phyloP scores from a whole-genome alignment of 2,113 vertebrate species.

The Lophura nycthemera region DNA sequence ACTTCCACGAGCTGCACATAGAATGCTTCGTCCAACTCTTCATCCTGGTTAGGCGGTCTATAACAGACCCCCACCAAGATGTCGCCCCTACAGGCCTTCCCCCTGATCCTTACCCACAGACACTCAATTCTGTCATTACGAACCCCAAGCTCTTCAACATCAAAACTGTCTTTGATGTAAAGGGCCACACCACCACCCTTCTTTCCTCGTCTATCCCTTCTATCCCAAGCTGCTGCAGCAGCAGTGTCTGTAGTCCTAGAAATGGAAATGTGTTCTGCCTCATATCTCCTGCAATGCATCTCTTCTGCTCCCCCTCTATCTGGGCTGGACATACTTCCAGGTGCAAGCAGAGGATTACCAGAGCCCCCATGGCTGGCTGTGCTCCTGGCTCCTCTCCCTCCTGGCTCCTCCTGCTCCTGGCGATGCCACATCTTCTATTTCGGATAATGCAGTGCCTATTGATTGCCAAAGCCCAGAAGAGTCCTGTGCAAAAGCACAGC shows the following conservation, averaged over 20 bases:
- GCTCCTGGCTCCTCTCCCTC: too few relatives aligned
- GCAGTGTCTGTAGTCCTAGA: neutral
- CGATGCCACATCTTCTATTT: neutral
- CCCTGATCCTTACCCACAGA: too few relatives aligned
- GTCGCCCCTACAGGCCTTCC: too few relatives aligned
- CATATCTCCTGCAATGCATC: neutral
- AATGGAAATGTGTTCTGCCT: neutral
- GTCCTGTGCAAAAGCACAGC: neutral
- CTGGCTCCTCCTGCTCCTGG: neutral
- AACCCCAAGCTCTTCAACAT: too few relatives aligned
- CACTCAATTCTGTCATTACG: too few relatives aligned
- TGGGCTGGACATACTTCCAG: neutral
- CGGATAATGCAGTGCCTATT: fast-evolving
- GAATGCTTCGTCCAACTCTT: too few relatives aligned
- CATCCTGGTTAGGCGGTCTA: too few relatives aligned
- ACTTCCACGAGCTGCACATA: too few relatives aligned
- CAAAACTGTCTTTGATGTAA: too few relatives aligned
- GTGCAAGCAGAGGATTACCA: neutral
- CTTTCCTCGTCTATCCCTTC: too few relatives aligned
- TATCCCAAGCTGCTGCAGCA: neutral
- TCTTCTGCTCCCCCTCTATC: neutral
- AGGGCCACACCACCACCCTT: too few relatives aligned
- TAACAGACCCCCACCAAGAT: too few relatives aligned
- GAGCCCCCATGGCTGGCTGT: neutral
- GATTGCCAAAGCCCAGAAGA: fast-evolving